Conservation (phyloP, 2,113 vertebrate species). For the Xyrauchen texanus region DNA sequence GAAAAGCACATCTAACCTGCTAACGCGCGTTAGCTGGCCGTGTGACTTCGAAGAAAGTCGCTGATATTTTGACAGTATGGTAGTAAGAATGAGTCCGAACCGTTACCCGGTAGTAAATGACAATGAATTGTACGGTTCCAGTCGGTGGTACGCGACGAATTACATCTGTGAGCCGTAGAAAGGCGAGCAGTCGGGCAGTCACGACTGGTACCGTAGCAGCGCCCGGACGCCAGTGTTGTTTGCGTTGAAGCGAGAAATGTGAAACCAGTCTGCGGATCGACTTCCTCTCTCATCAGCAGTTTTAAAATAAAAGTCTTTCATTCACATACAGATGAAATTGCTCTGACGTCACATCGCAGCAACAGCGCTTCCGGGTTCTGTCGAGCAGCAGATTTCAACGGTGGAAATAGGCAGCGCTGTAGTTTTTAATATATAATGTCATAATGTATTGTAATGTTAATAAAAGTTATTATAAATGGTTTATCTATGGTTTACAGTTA, state of each 20-base stretch:
- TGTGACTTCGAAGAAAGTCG: slow-evolving; percentile 2
- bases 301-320: slow-evolving; percentile 48
- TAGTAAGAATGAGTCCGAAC: not conserved
- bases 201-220: slow-evolving; percentile 41
- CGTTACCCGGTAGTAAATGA: not conserved
- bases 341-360: no score
- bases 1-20: slow-evolving; percentile 40
- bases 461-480: no score
- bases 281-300: slow-evolving; percentile 14
- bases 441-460: no score
- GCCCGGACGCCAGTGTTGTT: slow-evolving; percentile 45
- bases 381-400: no score
- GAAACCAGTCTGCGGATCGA: not conserved
- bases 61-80: not conserved
- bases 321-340: no score
- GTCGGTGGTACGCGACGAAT: slow-evolving; percentile 14
- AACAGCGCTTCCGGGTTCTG: no score
- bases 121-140: not conserved
- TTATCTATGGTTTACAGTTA: no score
- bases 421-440: no score
- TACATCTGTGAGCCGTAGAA: slow-evolving; percentile 28
- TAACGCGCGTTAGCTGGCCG: slow-evolving; percentile 32
- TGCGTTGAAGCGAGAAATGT: slow-evolving; percentile 46
- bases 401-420: no score
- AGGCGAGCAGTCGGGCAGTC: slow-evolving; percentile 38